Conservation (phyloP, 2,113 vertebrate genomes). For the Pygoscelis adeliae region DNA sequence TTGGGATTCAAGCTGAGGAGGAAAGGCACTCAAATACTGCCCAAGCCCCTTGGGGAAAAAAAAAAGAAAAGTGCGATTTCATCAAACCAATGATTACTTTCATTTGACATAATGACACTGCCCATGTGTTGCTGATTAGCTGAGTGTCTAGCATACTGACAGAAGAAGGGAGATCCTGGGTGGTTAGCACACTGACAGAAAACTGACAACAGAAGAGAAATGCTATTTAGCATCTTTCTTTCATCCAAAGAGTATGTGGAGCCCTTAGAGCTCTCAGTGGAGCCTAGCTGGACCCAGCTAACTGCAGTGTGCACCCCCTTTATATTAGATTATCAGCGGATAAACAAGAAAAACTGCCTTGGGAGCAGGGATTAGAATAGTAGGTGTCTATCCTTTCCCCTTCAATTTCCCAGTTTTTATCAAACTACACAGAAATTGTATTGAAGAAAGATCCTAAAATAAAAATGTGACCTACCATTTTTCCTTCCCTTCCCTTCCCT, state of each 20-base stretch:
- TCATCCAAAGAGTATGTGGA: neutral
- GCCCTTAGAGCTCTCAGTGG: neutral
- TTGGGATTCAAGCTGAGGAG: neutral
- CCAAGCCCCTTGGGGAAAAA: neutral
- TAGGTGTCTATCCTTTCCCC: neutral
- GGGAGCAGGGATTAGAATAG: neutral
- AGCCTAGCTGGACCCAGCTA: neutral
- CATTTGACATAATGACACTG: neutral
- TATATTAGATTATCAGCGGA: neutral
- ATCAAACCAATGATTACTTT: neutral
- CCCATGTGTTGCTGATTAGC: neutral
- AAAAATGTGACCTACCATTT: neutral
- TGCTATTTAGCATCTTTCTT: neutral
- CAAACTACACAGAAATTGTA: neutral
- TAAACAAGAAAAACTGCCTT: neutral
- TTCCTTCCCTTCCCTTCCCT: neutral
- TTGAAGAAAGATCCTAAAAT: neutral
- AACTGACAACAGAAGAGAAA: slow-evolving; percentile 6
- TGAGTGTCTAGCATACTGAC: neutral
- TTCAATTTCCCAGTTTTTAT: neutral
- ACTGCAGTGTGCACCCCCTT: neutral
- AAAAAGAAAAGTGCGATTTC: neutral
- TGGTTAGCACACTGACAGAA: slow-evolving; percentile 27
- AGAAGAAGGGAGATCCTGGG: neutral
- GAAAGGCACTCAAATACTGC: neutral